These are phyloP conservation scores for Phortica magna DNA, from an alignment of 2,888 invertebrate species.

Conservation along the genomic window DNA sequence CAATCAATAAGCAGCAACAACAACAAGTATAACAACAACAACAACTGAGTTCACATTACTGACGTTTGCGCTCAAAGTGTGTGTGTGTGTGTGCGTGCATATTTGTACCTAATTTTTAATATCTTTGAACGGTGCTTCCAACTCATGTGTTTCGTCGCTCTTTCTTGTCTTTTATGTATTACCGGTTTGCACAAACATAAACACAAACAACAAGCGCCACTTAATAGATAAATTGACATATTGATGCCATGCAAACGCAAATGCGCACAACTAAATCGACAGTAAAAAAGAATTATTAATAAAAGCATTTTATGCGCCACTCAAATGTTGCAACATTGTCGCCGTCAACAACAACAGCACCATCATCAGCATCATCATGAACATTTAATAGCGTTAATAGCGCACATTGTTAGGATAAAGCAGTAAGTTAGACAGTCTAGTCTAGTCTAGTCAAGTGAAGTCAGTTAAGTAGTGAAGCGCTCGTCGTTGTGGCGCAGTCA, in stretches of 20 bases:
- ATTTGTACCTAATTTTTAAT: too few species aligned
- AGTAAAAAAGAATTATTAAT: slow-evolving; percentile 12
- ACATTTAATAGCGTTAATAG: background rate
- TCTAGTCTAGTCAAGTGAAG: too few species aligned
- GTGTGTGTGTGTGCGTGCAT: too few species aligned
- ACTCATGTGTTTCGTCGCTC: background rate
- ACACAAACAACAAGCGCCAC: slow-evolving; percentile 41
- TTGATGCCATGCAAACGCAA: slow-evolving; percentile 23
- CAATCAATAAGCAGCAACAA: too few species aligned
- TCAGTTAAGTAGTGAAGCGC: background rate
- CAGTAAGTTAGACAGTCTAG: too few species aligned
- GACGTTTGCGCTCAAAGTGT: too few species aligned
- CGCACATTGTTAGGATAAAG: too few species aligned
- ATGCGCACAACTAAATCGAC: background rate
- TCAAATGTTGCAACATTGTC: background rate
- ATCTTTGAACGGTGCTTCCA: slow-evolving; percentile 5
- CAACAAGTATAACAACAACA: too few species aligned
- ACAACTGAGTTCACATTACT: too few species aligned
- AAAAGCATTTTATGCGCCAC: slow-evolving; percentile 7
- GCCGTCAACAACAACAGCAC: background rate
- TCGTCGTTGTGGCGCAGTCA: background rate
- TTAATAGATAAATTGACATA: slow-evolving; percentile 35
- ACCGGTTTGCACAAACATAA: slow-evolving; percentile 52
- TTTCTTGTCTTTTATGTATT: slow-evolving; percentile 47
- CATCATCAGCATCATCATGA: background rate